phyloP scores from a whole-genome alignment of 2,888 invertebrate genomes.

The Smittia aterrima region DNA sequence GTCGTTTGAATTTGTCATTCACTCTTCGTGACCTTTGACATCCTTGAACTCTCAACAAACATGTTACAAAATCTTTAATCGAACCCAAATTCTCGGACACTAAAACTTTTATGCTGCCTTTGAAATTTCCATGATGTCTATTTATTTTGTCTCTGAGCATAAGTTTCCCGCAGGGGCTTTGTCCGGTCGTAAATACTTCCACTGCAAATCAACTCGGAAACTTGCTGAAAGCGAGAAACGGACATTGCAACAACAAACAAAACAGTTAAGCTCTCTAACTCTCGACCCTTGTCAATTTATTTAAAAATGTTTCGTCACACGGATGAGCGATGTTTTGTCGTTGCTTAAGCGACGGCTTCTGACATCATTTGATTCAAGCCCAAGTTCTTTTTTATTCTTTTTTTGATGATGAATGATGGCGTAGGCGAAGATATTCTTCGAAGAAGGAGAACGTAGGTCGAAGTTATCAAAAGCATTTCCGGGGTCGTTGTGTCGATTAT shows the following conservation, averaged over 20 bases:
- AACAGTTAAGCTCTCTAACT: background rate
- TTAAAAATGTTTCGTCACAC: background rate
- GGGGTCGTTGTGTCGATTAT: too few species aligned
- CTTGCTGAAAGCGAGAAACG: background rate
- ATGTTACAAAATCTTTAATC: background rate
- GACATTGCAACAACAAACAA: background rate
- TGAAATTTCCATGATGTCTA: constrained; percentile 12
- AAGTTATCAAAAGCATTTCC: too few species aligned
- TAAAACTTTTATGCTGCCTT: background rate
- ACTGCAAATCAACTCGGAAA: background rate
- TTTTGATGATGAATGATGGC: too few species aligned
- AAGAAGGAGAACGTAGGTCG: too few species aligned
- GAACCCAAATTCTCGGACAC: background rate
- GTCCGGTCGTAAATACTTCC: background rate
- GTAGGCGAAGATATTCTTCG: too few species aligned
- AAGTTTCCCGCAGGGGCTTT: background rate
- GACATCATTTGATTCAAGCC: too few species aligned
- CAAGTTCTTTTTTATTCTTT: too few species aligned
- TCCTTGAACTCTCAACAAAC: too few species aligned
- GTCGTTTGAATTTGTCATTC: background rate
- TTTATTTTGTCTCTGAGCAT: constrained; percentile 3
- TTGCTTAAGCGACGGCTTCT: too few species aligned
- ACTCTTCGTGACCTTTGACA: too few species aligned
- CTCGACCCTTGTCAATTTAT: constrained; percentile 23
- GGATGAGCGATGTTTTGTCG: too few species aligned